phyloP scores from a whole-genome alignment of 2,113 vertebrate genomes.

The Scartelaos histophorus region DNA sequence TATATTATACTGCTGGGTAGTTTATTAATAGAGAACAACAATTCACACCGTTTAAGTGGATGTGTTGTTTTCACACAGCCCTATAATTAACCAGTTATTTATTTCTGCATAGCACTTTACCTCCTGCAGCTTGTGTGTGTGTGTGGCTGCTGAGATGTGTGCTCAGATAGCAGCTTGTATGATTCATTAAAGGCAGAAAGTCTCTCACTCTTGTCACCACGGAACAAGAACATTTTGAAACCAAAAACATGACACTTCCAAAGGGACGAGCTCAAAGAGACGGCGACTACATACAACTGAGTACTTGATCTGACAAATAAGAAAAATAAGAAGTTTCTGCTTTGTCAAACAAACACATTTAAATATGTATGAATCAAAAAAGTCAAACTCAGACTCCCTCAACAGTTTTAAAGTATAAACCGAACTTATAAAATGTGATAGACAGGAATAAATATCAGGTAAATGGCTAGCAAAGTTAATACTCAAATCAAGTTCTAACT shows the following conservation, averaged over 20 bases:
- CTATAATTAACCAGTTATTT: not conserved
- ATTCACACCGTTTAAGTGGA: not conserved
- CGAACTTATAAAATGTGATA: too few species aligned
- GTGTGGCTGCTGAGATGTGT: not conserved
- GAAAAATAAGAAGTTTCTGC: not conserved
- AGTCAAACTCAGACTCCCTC: not conserved
- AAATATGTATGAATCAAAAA: not conserved
- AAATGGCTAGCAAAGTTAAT: too few species aligned
- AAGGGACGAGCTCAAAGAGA: not conserved
- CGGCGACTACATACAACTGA: not conserved
- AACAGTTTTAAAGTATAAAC: not conserved
- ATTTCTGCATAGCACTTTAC: constrained; percentile 2
- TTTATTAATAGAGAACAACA: not conserved
- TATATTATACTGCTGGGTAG: not conserved
- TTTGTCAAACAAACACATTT: not conserved
- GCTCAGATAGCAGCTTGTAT: constrained; percentile 5
- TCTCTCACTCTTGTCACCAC: not conserved
- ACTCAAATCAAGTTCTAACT: too few species aligned
- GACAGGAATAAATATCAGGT: not conserved
- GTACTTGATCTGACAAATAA: not conserved
- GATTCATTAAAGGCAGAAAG: not conserved
- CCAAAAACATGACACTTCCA: not conserved
- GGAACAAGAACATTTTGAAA: not conserved
- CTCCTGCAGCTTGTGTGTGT: not conserved
- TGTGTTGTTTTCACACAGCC: not conserved